Base-by-base conservation (phyloP, 2,797 vertebrate genomes). In the Pempheris klunzingeri region DNA sequence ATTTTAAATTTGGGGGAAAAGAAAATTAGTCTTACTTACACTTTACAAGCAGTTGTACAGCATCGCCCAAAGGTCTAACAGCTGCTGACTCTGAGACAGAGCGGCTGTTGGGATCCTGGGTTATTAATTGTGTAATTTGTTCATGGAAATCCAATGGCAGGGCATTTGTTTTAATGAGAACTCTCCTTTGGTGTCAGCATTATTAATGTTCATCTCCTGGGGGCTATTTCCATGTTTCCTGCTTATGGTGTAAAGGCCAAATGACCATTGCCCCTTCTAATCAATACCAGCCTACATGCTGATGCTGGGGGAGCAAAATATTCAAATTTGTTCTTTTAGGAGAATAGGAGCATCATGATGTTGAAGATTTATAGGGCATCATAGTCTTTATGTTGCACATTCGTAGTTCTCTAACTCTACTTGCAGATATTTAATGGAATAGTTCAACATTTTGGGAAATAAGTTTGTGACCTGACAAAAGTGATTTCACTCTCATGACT, bases 261-360 rank as follows among this genome's bases (percentile, higher is more conserved):
- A 57, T 80, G 74, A 78, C 78, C 84, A 84, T 71, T 86, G 61
- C 46, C 50, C 74, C 26, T 69, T 53, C 53, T 3, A 58, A 83
- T 88, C 87, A 84, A 83, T 88, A 80, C 1, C 6, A 66, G 34
- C 41, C 34, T 34, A 30, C 7, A 32, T 39, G 59, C 39, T 73
- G 36, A 30, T 8, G 26, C 32, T 39, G 49, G 47, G 74, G 70
- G 49, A 32, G 71, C 6, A 61, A 22, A 44, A 26, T 62, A 18
- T 30, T 64, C 3, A 47, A 13, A 78, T 74, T 43, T 61, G 41
- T 65, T 76, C 32, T 39, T 62, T 18, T 4, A 38, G 38, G 28
- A 32, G 20, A 52, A 46, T 3, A 4, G 28, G 11, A 44, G 34
- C 10, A 15, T 38, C 6, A 43, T n/a, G n/a, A n/a, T n/a, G n/a